Conservation (phyloP, 2,797 vertebrate species). For the Vultur gryphus region DNA sequence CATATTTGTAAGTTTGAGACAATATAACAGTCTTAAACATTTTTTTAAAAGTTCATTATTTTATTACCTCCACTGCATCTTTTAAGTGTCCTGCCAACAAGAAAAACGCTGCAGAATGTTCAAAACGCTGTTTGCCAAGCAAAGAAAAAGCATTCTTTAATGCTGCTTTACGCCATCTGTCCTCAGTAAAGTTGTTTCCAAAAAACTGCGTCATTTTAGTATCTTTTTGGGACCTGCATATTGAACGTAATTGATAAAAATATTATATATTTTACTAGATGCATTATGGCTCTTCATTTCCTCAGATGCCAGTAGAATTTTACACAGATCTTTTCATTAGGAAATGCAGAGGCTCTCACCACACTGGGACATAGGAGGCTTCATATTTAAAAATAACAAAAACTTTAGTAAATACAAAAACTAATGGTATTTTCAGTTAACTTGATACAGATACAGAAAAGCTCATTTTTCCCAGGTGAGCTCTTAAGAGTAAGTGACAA, state of each 20-base stretch:
- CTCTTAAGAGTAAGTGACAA: neutral
- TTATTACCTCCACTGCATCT: constrained; percentile 95
- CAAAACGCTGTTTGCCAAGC: constrained; percentile 96
- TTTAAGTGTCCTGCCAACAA: constrained; percentile 94
- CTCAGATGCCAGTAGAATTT: neutral
- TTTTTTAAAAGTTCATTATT: neutral
- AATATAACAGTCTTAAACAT: neutral
- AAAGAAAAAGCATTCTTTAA: constrained; percentile 98
- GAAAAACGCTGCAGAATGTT: constrained; percentile 97
- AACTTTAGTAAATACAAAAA: neutral
- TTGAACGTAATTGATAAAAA: neutral
- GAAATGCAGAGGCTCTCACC: neutral
- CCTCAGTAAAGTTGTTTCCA: constrained; percentile 94
- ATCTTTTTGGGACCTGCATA: constrained; percentile 89
- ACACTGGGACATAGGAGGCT: neutral
- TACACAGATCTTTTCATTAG: neutral
- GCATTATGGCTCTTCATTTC: neutral
- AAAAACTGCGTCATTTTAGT: constrained; percentile 96
- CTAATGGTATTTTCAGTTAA: neutral
- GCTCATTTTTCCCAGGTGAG: neutral
- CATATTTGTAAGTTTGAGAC: neutral
- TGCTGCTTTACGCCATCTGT: constrained; percentile 96
- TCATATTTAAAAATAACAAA: neutral
- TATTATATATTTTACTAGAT: neutral
- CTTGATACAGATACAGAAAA: neutral